Evolutionary conservation across 1,140 invertebrate genomes (phyloP), one percentile per base, ranked within the genome.

Genomic region (Dysdera silvatica): DNA sequence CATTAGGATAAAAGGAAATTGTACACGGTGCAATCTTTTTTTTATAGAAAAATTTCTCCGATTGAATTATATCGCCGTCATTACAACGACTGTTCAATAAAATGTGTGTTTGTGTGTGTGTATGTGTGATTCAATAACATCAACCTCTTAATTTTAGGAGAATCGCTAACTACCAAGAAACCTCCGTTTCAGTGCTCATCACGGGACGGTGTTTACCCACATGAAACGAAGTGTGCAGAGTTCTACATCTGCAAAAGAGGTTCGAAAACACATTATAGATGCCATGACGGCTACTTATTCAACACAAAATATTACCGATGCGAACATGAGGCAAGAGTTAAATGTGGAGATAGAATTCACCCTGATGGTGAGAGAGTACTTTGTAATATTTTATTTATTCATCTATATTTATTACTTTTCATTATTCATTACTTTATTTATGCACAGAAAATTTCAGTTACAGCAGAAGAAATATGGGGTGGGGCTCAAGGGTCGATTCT

Each of bases 171-270:
- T 51, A 62, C 4, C 52, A 62, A 20, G 43, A 55, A n/a, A n/a
- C n/a, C n/a, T n/a, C n/a, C n/a, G 4, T 62, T 62, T 29, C 24
- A 48, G 2, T 62, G 61, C 12, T 53, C 61, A 8, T 23, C 43
- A 1, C 47, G 45, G 47, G 61, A 62, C 18, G 61, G 61, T 5
- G 32, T 49, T 12, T 62, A 37, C 35, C 47, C 32, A 28, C 32
- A 55, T 16, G 53, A 62, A 37, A 24, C 18, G 2, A 41, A 62
- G 16, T 62, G 61, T 20, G 41, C 23, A 8, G 26, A 40, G 0
- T 62, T 37, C 35, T 62, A 62, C 52, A 55, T 40, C 5, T 62
- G 61, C 24, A 48, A 20, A 4, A 55, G 49, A 2, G 48, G 53
- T 3, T 49, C 28, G 16, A 53, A 52, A 0, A 6, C 48, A 24